Conservation (phyloP, 2,797 vertebrate genomes). For the Pogoniulus pusillus region DNA sequence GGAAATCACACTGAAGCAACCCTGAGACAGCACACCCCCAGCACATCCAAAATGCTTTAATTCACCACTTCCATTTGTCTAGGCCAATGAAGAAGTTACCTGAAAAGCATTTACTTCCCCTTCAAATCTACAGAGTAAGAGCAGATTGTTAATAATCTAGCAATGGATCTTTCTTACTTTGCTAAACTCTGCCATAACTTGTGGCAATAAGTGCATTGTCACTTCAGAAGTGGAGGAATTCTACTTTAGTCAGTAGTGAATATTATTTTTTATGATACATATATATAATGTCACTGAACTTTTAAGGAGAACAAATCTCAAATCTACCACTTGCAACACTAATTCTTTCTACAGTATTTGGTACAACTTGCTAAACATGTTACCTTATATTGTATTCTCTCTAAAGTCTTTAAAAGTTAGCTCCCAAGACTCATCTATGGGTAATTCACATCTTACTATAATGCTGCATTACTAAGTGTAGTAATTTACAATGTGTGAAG, state of each 20-base stretch:
- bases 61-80: background rate
- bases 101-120: background rate
- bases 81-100: background rate
- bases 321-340: background rate
- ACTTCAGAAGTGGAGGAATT: background rate
- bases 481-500: fast-evolving
- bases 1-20: fast-evolving
- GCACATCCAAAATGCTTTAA: background rate
- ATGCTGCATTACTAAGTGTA: background rate
- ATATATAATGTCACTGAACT: background rate
- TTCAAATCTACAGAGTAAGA: background rate
- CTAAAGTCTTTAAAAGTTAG: background rate
- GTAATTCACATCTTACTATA: background rate
- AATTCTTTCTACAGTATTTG: background rate
- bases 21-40: too few species aligned
- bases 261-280: background rate
- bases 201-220: fast-evolving
- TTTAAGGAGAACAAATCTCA: background rate
- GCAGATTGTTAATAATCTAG: background rate
- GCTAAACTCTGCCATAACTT: background rate
- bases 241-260: background rate
- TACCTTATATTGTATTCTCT: background rate
- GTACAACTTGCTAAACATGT: background rate
- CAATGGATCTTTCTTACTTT: background rate
- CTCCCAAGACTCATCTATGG: background rate